phyloP scores from a whole-genome alignment of 2,888 invertebrate species.

The Lobophora halterata region DNA sequence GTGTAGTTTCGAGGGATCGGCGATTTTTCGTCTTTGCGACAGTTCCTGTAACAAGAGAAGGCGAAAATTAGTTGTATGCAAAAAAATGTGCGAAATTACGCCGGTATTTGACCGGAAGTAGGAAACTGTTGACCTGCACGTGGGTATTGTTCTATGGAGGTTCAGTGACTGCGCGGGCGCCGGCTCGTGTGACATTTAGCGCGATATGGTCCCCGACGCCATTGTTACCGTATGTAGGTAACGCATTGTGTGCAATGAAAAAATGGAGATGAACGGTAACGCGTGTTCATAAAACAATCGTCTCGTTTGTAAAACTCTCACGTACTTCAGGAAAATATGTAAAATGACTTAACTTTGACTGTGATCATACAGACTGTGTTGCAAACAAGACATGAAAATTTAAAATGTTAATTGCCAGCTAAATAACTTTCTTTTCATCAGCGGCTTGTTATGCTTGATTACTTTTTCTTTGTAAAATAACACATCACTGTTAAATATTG shows the following conservation, averaged over 20 bases:
- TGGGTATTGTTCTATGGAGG: slow-evolving; percentile 62
- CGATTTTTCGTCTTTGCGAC: slow-evolving; percentile 60
- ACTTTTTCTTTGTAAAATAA: too few species aligned
- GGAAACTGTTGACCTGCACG: slow-evolving; percentile 59
- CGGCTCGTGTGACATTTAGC: slow-evolving; percentile 55
- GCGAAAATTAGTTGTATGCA: slow-evolving; percentile 17
- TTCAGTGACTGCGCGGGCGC: slow-evolving; percentile 62
- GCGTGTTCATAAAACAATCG: slow-evolving; percentile 16
- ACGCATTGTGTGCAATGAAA: slow-evolving; percentile 36
- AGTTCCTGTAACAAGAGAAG: slow-evolving; percentile 67
- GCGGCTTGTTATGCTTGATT: too few species aligned
- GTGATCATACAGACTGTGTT: too few species aligned
- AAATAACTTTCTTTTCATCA: too few species aligned
- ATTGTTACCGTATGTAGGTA: slow-evolving; percentile 53
- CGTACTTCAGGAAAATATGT: slow-evolving; percentile 15
- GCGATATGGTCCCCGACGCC: slow-evolving; percentile 50
- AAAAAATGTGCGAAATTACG: slow-evolving; percentile 23
- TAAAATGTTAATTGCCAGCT: too few species aligned
- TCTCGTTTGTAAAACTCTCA: slow-evolving; percentile 20
- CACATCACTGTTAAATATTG: too few species aligned
- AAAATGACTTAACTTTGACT: too few species aligned
- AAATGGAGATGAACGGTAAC: slow-evolving; percentile 14
- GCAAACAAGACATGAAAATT: too few species aligned
- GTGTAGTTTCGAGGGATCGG: slow-evolving; percentile 62
- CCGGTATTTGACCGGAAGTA: slow-evolving; percentile 43